These are phyloP conservation scores for Forbesichthys agassizii DNA, from an alignment of 2,113 vertebrate genomes.

Conservation along the genomic window DNA sequence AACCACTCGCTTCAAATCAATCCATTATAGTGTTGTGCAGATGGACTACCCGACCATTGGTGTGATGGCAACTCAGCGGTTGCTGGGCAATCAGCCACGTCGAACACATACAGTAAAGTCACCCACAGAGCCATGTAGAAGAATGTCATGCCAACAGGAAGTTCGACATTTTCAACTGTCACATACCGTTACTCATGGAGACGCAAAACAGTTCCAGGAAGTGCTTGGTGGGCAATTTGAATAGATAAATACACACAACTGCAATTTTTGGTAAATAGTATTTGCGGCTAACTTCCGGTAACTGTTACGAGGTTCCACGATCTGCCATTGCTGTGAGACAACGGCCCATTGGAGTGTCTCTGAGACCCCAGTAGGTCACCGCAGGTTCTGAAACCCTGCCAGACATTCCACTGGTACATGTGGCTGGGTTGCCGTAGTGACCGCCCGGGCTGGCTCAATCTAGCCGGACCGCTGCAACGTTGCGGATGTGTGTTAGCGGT, in stretches of 20 bases:
- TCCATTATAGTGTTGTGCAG: constrained; percentile 25
- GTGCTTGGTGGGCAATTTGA: too few relatives aligned
- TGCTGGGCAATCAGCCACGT: constrained; percentile 17
- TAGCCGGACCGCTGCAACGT: neutral
- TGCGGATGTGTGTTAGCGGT: constrained; percentile 42
- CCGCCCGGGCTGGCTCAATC: constrained; percentile 6
- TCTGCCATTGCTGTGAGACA: too few relatives aligned
- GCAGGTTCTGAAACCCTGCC: constrained; percentile 54
- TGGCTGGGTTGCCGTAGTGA: constrained; percentile 40
- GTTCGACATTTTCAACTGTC: too few relatives aligned
- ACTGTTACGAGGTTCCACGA: too few relatives aligned
- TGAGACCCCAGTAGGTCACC: constrained; percentile 1
- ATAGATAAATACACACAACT: too few relatives aligned
- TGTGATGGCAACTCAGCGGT: constrained; percentile 20
- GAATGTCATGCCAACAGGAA: too few relatives aligned
- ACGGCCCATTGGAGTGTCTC: too few relatives aligned
- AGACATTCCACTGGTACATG: constrained; percentile 58
- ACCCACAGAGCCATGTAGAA: neutral
- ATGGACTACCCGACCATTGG: constrained; percentile 16
- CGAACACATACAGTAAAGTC: constrained; percentile 21
- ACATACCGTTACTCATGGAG: too few relatives aligned
- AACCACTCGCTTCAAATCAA: constrained; percentile 19
- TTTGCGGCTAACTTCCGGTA: too few relatives aligned
- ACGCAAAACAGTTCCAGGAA: too few relatives aligned
- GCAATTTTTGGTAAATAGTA: too few relatives aligned